Conservation (phyloP, 2,888 invertebrate genomes). For the Antitype chi region DNA sequence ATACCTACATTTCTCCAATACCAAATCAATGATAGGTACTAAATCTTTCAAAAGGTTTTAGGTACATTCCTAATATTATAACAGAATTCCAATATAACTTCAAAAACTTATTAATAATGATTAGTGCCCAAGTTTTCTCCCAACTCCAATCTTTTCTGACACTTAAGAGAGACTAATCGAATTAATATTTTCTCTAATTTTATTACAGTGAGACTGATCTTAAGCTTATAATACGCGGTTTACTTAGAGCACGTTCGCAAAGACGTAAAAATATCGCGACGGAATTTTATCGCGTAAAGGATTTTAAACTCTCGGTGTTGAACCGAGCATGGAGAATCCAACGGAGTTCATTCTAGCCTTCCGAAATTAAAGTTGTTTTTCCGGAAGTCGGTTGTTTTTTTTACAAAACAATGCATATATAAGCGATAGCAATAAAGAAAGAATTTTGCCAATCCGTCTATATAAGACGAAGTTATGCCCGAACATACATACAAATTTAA, state of each 20-base stretch:
- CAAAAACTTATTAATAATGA: constrained; percentile 54
- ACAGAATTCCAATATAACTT: constrained; percentile 38
- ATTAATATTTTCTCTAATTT: constrained; percentile 49
- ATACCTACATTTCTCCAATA: not conserved
- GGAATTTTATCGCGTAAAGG: too few relatives aligned
- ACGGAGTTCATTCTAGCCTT: too few relatives aligned
- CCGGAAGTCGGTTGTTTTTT: too few relatives aligned
- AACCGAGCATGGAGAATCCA: too few relatives aligned
- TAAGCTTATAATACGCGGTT: not conserved
- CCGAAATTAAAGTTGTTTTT: too few relatives aligned
- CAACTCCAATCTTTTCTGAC: constrained; percentile 38
- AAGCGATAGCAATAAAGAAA: too few relatives aligned
- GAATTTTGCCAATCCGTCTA: too few relatives aligned
- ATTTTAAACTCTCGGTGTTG: too few relatives aligned
- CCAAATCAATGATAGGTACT: constrained; percentile 9
- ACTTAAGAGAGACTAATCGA: constrained; percentile 39
- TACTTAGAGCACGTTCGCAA: not conserved
- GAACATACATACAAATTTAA: too few relatives aligned
- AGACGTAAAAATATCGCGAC: too few relatives aligned
- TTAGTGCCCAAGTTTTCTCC: constrained; percentile 39
- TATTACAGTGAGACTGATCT: constrained; percentile 33
- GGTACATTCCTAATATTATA: constrained; percentile 11
- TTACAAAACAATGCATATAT: too few relatives aligned
- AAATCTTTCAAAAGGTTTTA: constrained; percentile 23
- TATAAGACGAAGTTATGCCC: too few relatives aligned